Conservation (phyloP, 2,797 vertebrate species). For the Smutsia gigantea region DNA sequence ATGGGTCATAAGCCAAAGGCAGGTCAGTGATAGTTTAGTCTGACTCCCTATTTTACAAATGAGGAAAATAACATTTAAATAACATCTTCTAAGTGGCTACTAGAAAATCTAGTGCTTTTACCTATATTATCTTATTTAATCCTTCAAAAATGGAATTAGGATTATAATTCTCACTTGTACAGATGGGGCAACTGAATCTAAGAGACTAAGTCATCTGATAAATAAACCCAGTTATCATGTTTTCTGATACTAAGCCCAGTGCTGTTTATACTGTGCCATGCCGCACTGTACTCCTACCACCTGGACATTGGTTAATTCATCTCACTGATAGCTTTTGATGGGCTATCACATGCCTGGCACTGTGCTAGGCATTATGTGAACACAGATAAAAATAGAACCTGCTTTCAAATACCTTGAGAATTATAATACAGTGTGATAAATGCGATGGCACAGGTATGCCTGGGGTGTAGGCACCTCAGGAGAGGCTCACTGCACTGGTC, state of each 20-base stretch:
- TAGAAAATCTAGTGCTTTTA: constrained; percentile 24
- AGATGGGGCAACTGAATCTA: not conserved
- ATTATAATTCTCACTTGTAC: constrained; percentile 6
- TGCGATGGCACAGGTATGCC: not conserved
- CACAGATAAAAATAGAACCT: not conserved
- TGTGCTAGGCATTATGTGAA: not conserved
- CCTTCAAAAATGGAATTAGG: not conserved
- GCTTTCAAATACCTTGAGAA: not conserved
- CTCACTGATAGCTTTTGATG: not conserved
- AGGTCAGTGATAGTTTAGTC: not conserved
- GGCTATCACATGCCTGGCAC: not conserved
- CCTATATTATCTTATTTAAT: constrained; percentile 19
- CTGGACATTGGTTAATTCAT: not conserved
- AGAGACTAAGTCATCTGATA: not conserved
- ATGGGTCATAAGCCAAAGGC: not conserved
- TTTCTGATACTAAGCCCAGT: not conserved
- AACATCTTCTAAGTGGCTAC: not conserved
- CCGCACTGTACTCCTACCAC: not conserved
- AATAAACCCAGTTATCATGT: not conserved
- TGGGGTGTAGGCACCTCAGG: not conserved
- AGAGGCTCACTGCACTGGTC: not conserved
- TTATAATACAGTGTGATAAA: not conserved
- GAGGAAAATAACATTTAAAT: not conserved
- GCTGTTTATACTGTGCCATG: not conserved
- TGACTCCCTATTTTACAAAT: not conserved